Percentiles rank a stretch among this genome's conserved stretches.
Conservation (phyloP, 2,113 vertebrate species). For the Butastur rufipennis region DNA sequence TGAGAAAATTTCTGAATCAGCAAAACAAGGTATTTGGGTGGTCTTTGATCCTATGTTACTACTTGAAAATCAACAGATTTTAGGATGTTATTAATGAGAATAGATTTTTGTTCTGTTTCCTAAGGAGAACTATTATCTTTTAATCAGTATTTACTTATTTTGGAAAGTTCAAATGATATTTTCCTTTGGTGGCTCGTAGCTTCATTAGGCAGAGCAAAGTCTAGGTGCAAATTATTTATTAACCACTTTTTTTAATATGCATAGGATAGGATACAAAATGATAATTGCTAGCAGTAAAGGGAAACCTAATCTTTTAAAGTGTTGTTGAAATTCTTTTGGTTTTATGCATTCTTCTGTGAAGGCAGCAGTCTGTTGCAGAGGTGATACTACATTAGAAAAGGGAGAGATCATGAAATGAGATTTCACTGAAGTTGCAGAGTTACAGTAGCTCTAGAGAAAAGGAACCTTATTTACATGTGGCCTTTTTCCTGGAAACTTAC, state of each 20-base stretch:
- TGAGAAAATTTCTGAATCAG: slow-evolving; percentile 98
- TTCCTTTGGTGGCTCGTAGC: not conserved
- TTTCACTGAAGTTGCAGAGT: not conserved
- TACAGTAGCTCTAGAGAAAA: not conserved
- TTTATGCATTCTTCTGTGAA: not conserved
- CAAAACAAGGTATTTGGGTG: slow-evolving; percentile 89
- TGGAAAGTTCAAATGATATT: not conserved
- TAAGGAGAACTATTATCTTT: not conserved
- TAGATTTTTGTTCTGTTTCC: not conserved
- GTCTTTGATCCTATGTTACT: not conserved
- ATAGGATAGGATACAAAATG: not conserved
- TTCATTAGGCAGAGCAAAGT: not conserved
- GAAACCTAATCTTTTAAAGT: not conserved
- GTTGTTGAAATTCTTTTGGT: not conserved
- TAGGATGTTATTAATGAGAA: not conserved
- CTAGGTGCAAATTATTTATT: not conserved
- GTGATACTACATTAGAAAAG: not conserved
- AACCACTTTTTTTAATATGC: not conserved
- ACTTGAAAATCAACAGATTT: not conserved
- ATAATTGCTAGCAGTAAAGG: not conserved
- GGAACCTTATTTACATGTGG: not conserved
- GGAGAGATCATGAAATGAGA: not conserved
- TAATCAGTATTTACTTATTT: not conserved
- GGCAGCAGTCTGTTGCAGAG: not conserved
- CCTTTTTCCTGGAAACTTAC: not conserved